These are phyloP conservation scores for Dromiciops gliroides DNA, from an alignment of 2,113 vertebrate genomes.

Conservation along the genomic window DNA sequence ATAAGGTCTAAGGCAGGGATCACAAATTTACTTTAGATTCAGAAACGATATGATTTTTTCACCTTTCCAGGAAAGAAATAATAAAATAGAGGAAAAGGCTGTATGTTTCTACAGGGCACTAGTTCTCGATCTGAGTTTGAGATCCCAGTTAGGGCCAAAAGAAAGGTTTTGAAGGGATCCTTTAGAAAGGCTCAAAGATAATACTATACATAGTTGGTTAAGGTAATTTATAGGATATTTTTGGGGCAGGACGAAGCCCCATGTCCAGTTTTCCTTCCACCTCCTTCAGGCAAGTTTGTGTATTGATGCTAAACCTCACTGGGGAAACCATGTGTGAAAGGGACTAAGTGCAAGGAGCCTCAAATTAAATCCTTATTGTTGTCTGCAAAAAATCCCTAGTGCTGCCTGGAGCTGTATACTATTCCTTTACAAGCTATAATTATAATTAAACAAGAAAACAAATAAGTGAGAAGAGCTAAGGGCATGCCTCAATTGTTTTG, in stretches of 20 bases:
- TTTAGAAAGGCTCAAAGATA: background rate
- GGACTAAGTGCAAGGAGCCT: background rate
- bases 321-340: background rate
- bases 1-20: background rate
- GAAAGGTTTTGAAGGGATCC: background rate
- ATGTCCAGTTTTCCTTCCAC: background rate
- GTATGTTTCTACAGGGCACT: background rate
- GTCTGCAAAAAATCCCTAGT: background rate
- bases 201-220: background rate
- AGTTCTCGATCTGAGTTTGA: background rate
- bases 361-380: background rate
- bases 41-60: background rate
- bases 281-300: background rate
- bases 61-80: background rate
- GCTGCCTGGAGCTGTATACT: background rate
- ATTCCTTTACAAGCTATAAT: background rate
- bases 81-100: background rate
- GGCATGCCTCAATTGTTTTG: background rate
- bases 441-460: background rate
- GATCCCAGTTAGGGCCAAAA: background rate
- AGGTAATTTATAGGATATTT: background rate
- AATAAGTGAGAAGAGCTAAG: background rate
- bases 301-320: background rate
- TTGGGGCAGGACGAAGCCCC: background rate
- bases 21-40: background rate